These are phyloP conservation scores for Bos indicus DNA, from an alignment of 2,113 vertebrate genomes.

Conservation along the genomic window DNA sequence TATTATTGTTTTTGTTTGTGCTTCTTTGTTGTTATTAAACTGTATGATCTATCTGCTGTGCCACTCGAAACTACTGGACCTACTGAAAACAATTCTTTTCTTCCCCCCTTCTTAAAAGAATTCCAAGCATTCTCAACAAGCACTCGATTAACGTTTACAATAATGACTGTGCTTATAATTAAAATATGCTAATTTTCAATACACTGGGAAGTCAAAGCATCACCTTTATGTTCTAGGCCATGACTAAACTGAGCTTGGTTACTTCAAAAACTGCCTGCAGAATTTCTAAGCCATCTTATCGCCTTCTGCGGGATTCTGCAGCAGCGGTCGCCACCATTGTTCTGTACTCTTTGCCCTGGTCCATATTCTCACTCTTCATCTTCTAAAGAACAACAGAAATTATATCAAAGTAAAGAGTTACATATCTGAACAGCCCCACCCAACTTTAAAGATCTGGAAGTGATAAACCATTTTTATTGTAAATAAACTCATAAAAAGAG, in stretches of 20 bases:
- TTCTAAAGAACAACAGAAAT: not conserved
- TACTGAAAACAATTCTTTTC: not conserved
- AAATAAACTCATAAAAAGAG: not conserved
- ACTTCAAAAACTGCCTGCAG: not conserved
- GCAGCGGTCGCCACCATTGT: not conserved
- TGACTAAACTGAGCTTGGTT: not conserved
- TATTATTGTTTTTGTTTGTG: not conserved
- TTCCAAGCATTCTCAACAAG: not conserved
- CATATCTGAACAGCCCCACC: not conserved
- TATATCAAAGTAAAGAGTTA: not conserved
- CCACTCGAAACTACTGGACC: not conserved
- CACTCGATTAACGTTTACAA: not conserved
- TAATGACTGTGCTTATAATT: not conserved
- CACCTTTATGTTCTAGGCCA: not conserved
- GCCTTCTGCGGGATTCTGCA: not conserved
- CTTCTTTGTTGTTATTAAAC: not conserved
- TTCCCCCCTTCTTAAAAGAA: slow-evolving; percentile 13
- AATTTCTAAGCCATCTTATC: not conserved
- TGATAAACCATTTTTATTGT: not conserved
- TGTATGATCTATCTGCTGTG: not conserved
- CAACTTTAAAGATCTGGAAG: not conserved
- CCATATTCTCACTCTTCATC: not conserved
- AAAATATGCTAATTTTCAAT: not conserved
- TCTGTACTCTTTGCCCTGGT: not conserved
- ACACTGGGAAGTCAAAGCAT: not conserved